phyloP scores from a whole-genome alignment of 2,797 vertebrate species.

The Forpus xanthops region DNA sequence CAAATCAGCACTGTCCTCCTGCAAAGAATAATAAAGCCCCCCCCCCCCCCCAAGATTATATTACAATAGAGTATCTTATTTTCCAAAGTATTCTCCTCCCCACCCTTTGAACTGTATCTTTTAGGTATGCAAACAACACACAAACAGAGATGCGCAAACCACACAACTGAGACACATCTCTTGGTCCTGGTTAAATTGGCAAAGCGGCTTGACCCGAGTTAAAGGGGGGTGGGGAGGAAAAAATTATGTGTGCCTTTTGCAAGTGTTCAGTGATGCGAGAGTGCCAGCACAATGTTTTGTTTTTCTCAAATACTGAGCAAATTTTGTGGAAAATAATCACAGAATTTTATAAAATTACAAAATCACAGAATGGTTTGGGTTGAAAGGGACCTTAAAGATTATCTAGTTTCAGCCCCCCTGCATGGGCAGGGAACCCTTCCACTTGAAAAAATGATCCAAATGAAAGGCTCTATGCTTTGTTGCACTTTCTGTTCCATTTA shows the following conservation, averaged over 20 bases:
- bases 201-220: background rate
- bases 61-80: background rate
- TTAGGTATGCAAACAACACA: background rate
- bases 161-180: background rate
- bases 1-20: too few relatives aligned
- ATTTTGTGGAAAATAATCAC: background rate
- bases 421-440: background rate
- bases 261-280: background rate
- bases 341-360: background rate
- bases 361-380: background rate
- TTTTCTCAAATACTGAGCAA: background rate
- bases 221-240: background rate
- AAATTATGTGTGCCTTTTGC: background rate
- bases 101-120: background rate
- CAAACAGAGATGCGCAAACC: background rate
- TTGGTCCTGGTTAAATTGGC: slow-evolving; percentile 13
- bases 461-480: background rate
- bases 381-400: background rate
- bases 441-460: background rate
- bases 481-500: background rate
- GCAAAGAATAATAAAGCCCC: too few relatives aligned
- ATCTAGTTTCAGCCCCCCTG: background rate
- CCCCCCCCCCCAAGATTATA: background rate
- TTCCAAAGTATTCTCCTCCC: background rate
- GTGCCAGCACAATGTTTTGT: background rate